Evolutionary conservation across 1,140 invertebrate genomes (phyloP).

Genomic region (Mactra quadrangularis): DNA sequence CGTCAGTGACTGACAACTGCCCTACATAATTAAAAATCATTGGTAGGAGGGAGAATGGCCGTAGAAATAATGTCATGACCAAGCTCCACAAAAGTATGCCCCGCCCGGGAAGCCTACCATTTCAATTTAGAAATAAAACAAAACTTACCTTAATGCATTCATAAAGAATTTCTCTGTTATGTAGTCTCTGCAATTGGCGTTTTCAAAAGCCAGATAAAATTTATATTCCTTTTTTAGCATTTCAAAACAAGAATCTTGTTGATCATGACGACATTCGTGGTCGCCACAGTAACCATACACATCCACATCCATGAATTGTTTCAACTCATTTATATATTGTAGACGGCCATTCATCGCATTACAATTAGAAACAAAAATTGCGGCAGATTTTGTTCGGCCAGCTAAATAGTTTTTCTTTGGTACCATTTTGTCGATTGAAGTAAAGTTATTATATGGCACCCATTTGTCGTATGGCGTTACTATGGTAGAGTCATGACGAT

Average conservation of each 20-base stretch:
- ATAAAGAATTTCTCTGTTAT: constrained; percentile 81
- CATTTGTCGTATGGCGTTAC: constrained; percentile 95
- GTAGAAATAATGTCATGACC: too few relatives aligned
- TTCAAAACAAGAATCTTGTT: constrained; percentile 92
- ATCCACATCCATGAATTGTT: constrained; percentile 87
- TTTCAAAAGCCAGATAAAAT: constrained; percentile 88
- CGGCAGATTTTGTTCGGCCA: constrained; percentile 82
- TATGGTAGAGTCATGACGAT: constrained; percentile 95
- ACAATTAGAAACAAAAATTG: constrained; percentile 86
- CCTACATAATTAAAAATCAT: too few relatives aligned
- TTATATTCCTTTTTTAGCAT: constrained; percentile 96
- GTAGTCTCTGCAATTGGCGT: constrained; percentile 81
- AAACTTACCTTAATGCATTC: constrained; percentile 72
- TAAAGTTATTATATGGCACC: constrained; percentile 79
- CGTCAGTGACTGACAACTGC: too few relatives aligned
- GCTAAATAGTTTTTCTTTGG: constrained; percentile 70
- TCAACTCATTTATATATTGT: constrained; percentile 85
- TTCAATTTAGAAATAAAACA: too few relatives aligned
- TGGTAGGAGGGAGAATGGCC: too few relatives aligned
- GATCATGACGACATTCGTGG: constrained; percentile 84
- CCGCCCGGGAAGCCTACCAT: too few relatives aligned
- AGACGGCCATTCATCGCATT: constrained; percentile 84
- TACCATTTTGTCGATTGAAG: background rate
- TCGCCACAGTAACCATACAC: constrained; percentile 87
- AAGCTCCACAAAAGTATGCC: too few relatives aligned